These are phyloP conservation scores for Euspilapteryx auroguttella DNA, from an alignment of 2,888 invertebrate genomes.

Conservation along the genomic window DNA sequence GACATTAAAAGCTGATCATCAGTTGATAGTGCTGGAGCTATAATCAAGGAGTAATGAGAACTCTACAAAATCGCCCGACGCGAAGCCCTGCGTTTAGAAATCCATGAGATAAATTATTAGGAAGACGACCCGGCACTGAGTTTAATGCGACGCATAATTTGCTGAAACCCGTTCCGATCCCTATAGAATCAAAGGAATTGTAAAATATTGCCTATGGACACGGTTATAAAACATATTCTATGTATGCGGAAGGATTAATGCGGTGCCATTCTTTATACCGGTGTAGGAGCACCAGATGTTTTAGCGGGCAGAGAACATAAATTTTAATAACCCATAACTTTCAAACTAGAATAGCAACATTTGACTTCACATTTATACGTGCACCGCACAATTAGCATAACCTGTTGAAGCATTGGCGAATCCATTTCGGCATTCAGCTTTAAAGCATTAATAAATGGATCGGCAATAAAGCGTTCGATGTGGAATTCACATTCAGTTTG, in stretches of 20 bases:
- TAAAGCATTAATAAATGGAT: too few species aligned
- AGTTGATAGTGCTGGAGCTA: too few species aligned
- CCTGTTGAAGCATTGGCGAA: too few species aligned
- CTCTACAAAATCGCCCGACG: conserved; percentile 9
- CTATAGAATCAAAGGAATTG: conserved; percentile 12
- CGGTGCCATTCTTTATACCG: conserved; percentile 8
- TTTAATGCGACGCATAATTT: conserved; percentile 36
- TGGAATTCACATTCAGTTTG: too few species aligned
- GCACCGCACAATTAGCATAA: conserved; percentile 3
- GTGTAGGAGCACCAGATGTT: conserved; percentile 19
- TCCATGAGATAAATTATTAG: conserved; percentile 35
- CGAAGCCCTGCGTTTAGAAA: conserved; percentile 32
- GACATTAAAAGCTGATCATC: too few species aligned
- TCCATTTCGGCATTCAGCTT: too few species aligned
- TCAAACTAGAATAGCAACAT: neutral
- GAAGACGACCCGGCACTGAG: conserved; percentile 28
- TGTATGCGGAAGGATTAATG: conserved; percentile 10
- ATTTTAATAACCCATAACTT: conserved; percentile 16
- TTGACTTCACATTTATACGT: neutral
- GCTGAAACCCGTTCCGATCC: conserved; percentile 29
- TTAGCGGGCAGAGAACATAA: conserved; percentile 14
- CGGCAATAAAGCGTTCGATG: too few species aligned
- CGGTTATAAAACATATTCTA: conserved; percentile 5
- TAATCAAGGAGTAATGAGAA: too few species aligned
- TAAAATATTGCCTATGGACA: conserved; percentile 9